Base-by-base conservation (phyloP, 2,797 vertebrate genomes). In the Rhinogobio ventralis region DNA sequence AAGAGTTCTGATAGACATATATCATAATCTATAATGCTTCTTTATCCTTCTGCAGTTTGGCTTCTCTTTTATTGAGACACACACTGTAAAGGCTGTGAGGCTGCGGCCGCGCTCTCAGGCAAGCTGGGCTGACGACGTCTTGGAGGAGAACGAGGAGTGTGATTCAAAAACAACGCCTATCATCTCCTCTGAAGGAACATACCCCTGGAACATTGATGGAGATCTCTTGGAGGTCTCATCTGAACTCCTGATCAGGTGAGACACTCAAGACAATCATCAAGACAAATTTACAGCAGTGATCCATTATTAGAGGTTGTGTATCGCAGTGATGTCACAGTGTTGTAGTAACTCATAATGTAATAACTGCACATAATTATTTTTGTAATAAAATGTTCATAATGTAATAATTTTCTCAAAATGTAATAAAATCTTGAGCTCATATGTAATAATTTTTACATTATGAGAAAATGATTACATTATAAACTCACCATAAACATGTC, bases 161-260 rank as follows among this genome's bases (percentile, higher is more conserved):
- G 92, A 90, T n/a, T 88, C 92, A 86, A 93, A 90, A 90, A 88
- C 77, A 1, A 79, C 90, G 0, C 90, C 95, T 73, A 92, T 93
- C 83, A 91, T 92, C 93, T 90, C 93, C 69, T 90, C 91, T 51
- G 95, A 95, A 91, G 92, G 90, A 23, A 88, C 80, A 20, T 95
- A 94, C 46, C 96, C 96, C 77, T 99, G 97, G 98, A 99, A 99
- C 90, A 94, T 99, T 33, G 98, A 99, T 20, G 98, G 98, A 57
- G 96, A 99, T 89, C 94, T 99, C 90, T 91, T 98, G 91, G 94
- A 96, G 91, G 94, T 93, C 7, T 67, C 95, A 5, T 94, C 95
- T 13, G 96, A 97, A 88, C 93, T 99, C 83, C 93, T 97, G 0
- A 53, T 99, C 88, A 95, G 95, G 97, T 98, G 92, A 90, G 90